These are phyloP conservation scores for Lithobates sylvaticus DNA, from an alignment of 2,797 vertebrate genomes.

Conservation along the genomic window DNA sequence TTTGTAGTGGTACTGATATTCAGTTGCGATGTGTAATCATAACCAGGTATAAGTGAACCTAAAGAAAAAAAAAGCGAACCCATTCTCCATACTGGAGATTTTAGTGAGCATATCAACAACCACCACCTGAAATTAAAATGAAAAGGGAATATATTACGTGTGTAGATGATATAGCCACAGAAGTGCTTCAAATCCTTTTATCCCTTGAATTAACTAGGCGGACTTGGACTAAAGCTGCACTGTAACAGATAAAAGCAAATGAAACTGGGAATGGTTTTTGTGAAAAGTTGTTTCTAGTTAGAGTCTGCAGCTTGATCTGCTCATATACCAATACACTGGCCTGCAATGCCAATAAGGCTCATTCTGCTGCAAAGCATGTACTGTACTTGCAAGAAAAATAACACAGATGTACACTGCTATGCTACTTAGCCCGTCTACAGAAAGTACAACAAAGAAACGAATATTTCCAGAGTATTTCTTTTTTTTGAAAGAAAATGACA, in stretches of 20 bases:
- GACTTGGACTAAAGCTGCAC: slow-evolving; percentile 30
- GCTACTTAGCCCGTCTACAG: slow-evolving; percentile 55
- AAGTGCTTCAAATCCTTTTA: slow-evolving; percentile 43
- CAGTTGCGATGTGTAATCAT: not conserved
- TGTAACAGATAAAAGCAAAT: slow-evolving; percentile 44
- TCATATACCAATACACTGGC: slow-evolving; percentile 22
- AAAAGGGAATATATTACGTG: slow-evolving; percentile 34
- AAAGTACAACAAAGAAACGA: slow-evolving; percentile 59
- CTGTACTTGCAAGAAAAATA: slow-evolving; percentile 38
- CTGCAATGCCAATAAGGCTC: slow-evolving; percentile 23
- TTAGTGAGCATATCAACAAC: slow-evolving; percentile 1
- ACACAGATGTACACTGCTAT: slow-evolving; percentile 59
- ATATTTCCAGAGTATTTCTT: slow-evolving; percentile 56
- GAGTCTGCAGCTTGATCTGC: slow-evolving; percentile 6
- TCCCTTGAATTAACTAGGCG: slow-evolving; percentile 24
- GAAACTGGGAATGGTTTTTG: slow-evolving; percentile 23
- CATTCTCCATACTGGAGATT: not conserved
- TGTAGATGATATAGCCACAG: slow-evolving; percentile 23
- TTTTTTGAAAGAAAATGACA: slow-evolving; percentile 57
- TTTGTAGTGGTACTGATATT: not conserved
- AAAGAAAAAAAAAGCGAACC: not conserved
- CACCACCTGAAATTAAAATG: slow-evolving; percentile 34
- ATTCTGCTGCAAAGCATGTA: slow-evolving; percentile 47
- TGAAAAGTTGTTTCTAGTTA: slow-evolving; percentile 36
- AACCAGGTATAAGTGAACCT: not conserved